phyloP scores from a whole-genome alignment of 2,888 invertebrate genomes.

The Ganaspis brasiliensis region DNA sequence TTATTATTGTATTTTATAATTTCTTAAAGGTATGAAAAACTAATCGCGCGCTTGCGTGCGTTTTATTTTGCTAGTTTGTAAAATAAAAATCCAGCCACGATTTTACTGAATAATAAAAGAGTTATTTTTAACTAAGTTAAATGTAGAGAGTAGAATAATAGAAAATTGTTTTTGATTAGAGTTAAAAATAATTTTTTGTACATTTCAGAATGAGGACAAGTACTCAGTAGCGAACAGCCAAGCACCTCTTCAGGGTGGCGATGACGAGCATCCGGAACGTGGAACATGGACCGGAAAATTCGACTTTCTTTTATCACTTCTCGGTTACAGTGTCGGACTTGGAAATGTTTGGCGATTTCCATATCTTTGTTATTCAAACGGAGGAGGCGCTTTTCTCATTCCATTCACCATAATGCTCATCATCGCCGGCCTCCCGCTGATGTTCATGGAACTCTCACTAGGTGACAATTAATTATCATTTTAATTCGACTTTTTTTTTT shows the following conservation, averaged over 20 bases:
- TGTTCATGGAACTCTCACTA: constrained; percentile 93
- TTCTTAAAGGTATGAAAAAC: too few relatives aligned
- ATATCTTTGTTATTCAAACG: constrained; percentile 89
- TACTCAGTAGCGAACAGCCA: constrained; percentile 81
- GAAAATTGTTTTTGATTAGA: too few relatives aligned
- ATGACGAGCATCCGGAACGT: constrained; percentile 82
- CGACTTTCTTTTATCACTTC: constrained; percentile 87
- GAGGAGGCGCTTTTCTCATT: constrained; percentile 91
- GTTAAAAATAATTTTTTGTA: constrained; percentile 1
- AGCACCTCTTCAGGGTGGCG: constrained; percentile 79
- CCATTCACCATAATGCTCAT: constrained; percentile 91
- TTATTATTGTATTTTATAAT: too few relatives aligned
- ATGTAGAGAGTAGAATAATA: too few relatives aligned
- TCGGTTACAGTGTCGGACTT: constrained; percentile 88
- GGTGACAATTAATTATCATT: constrained; percentile 74
- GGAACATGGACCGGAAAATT: constrained; percentile 90
- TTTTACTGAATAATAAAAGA: too few relatives aligned
- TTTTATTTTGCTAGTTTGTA: too few relatives aligned
- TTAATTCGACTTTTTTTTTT: neutral
- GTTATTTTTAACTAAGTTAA: too few relatives aligned
- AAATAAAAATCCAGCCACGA: too few relatives aligned
- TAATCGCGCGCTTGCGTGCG: too few relatives aligned
- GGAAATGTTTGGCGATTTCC: constrained; percentile 90
- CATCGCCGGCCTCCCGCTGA: constrained; percentile 89
- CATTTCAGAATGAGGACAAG: constrained; percentile 79